Evolutionary conservation across 1,140 invertebrate species (phyloP), one percentile per base, ranked within the genome.

Genomic region (Pissodes strobi): DNA sequence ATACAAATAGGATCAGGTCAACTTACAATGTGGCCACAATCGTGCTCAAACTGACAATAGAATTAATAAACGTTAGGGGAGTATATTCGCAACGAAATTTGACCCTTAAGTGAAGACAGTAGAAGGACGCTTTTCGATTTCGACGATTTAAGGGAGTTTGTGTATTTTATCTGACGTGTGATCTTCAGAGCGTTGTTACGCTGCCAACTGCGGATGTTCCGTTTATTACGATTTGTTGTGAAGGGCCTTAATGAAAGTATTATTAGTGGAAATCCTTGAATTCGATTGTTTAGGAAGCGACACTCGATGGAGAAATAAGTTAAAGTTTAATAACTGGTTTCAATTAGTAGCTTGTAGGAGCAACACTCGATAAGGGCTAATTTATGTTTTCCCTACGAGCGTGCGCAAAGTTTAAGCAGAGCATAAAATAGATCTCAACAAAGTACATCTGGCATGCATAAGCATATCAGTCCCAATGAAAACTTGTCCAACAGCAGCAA

Each of bases 1-100:
- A 62, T 69, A 71, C 69, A 71, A 71, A 71, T 71, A 71, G 69
- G 69, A 71, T 71, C 60, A 71, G 69, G 68, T 71, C 68, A 71
- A 64, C 52, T 71, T 67, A 69, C 69, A 71, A 67, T 71, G 69
- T 71, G 69, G 69, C 64, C 67, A 71, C 64, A 62, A 71, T 62
- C 67, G 68, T 69, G 57, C 63, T 62, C 53, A 27, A 63, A 67
- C 58, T 64, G 39, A 63, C 69, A 70, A 70, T 71, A 43, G 64
- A 64, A 67, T 69, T 71, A 69, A 61, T 69, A 69, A 63, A 60
- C 57, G 46, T 66, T 63, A 59, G 67, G 69, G 69, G 64, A 56
- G 21, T 23, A 30, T 49, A 56, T 52, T 23, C 12, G 21, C 21
- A 43, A 17, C 9, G 10, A 23, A 68, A 51, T 56, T 25, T 70